These are phyloP conservation scores for Amphimedon queenslandica DNA, from an alignment of 37 sponge, comb jelly and placozoan genomes.

Conservation along the genomic window DNA sequence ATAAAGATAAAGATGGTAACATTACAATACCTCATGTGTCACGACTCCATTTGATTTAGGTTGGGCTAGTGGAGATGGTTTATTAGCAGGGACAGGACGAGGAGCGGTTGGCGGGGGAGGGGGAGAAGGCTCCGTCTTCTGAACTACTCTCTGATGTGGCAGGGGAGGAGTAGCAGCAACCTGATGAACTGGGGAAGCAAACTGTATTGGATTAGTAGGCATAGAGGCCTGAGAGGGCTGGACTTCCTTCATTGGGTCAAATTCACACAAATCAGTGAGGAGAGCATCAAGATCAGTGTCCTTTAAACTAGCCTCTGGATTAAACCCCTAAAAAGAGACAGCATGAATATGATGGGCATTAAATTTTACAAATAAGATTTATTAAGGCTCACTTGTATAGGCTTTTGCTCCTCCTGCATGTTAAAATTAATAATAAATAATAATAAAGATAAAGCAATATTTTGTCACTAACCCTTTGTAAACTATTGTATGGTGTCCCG, in stretches of 20 bases:
- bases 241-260: slow-evolving; percentile 59
- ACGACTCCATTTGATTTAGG: background rate
- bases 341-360: background rate
- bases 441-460: background rate
- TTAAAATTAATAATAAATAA: background rate
- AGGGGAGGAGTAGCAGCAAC: slow-evolving; percentile 8
- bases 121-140: background rate
- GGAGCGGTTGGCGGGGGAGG: background rate
- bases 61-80: background rate
- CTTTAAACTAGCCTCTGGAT: background rate
- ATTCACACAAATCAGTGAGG: slow-evolving; percentile 57
- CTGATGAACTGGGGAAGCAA: background rate
- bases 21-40: background rate
- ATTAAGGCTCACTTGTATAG: background rate
- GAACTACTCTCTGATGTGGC: background rate
- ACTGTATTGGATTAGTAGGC: background rate
- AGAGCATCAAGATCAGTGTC: slow-evolving; percentile 65
- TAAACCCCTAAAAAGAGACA: background rate
- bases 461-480: background rate
- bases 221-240: background rate
- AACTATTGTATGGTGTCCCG: background rate
- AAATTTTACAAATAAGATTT: background rate
- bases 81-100: background rate
- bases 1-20: too few relatives aligned
- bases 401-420: background rate